These are phyloP conservation scores for Ambastaia sidthimunki DNA, from an alignment of 2,797 vertebrate species.

Conservation along the genomic window DNA sequence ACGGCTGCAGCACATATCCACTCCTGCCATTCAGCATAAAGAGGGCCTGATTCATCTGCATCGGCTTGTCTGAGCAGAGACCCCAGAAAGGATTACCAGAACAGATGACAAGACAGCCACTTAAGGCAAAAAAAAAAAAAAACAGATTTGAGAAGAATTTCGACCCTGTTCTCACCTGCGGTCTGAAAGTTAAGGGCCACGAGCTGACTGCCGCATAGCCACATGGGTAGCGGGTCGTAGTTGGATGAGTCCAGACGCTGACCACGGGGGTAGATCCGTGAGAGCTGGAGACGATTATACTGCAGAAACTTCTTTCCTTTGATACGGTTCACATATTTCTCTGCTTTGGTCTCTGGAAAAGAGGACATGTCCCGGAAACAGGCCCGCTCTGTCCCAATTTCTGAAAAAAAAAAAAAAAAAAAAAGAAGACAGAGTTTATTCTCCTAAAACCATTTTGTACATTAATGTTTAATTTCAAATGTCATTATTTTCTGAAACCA, in stretches of 20 bases:
- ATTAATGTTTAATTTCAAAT: too few species aligned
- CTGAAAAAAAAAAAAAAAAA: conserved; percentile 73
- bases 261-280: conserved; percentile 96
- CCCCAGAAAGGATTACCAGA: neutral
- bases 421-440: neutral
- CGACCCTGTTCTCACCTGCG: conserved; percentile 79
- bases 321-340: conserved; percentile 94
- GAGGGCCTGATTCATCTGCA: conserved; percentile 99
- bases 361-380: conserved; percentile 99
- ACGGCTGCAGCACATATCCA: conserved; percentile 92
- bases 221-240: conserved; percentile 98
- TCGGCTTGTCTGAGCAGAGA: conserved; percentile 89
- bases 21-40: conserved; percentile 92
- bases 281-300: conserved; percentile 96
- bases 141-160: neutral
- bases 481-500: too few species aligned
- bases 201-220: conserved; percentile 97
- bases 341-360: conserved; percentile 97
- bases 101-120: neutral
- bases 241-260: conserved; percentile 98
- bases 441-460: too few species aligned
- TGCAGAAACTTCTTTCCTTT: conserved; percentile 98
- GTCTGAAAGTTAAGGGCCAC: conserved; percentile 99
- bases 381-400: conserved; percentile 96
- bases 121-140: too few species aligned